A percentile compares a stretch with the other conserved stretches of the same genome.
These are phyloP conservation scores for Ectemnius lituratus DNA, from an alignment of 2,888 invertebrate genomes.

Conservation along the genomic window DNA sequence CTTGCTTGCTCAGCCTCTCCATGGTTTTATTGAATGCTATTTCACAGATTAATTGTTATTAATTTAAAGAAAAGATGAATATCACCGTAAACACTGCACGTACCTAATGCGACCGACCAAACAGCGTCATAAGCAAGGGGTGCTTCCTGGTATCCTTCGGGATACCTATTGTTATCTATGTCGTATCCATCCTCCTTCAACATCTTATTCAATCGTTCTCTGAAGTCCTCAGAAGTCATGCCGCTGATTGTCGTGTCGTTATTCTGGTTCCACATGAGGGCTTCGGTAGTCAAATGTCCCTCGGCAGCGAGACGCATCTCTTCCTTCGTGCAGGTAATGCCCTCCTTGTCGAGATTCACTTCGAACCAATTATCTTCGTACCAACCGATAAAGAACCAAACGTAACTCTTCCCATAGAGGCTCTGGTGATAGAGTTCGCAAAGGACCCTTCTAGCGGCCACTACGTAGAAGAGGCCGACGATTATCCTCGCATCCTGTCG, in stretches of 20 bases:
- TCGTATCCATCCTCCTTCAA: conserved; percentile 90
- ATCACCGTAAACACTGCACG: conserved; percentile 37
- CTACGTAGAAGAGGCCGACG: conserved; percentile 98
- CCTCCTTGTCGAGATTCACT: conserved; percentile 90
- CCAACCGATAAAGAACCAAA: conserved; percentile 99
- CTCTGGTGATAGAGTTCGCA: conserved; percentile 97
- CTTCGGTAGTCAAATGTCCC: conserved; percentile 98
- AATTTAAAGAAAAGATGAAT: background rate
- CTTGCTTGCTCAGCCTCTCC: conserved; percentile 88
- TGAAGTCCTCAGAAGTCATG: conserved; percentile 96
- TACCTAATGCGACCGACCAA: conserved; percentile 98
- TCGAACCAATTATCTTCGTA: conserved; percentile 99
- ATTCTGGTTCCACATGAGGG: conserved; percentile 99
- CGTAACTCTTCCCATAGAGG: conserved; percentile 96
- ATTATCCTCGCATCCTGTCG: conserved; percentile 98
- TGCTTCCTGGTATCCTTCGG: conserved; percentile 98
- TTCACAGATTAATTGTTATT: background rate
- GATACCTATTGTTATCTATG: conserved; percentile 91
- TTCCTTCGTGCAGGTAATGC: conserved; percentile 94
- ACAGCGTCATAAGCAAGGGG: conserved; percentile 99
- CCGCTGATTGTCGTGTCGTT: conserved; percentile 96
- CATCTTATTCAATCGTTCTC: conserved; percentile 89
- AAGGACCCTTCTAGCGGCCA: conserved; percentile 96
- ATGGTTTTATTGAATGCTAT: conserved; percentile 98
- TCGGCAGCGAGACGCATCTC: conserved; percentile 97